Percentiles rank a stretch among this genome's conserved stretches.
Conservation (phyloP, 2,113 vertebrate genomes). For the Plestiodon gilberti region DNA sequence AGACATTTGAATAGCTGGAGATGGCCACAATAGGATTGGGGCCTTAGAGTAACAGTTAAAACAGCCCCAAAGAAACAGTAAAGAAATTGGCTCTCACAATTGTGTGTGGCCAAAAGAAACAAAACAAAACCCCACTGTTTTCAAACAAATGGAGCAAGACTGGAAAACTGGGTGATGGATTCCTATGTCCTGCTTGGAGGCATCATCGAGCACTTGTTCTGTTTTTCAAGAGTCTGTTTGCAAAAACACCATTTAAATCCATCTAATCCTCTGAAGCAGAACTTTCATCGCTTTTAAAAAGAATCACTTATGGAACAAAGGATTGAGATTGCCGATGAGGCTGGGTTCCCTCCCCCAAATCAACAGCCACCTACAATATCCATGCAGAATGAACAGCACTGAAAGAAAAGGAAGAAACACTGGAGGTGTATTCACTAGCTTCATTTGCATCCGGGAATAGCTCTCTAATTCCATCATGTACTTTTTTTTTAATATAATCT, state of each 20-base stretch:
- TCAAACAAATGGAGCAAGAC: constrained; percentile 6
- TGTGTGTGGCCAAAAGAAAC: not conserved
- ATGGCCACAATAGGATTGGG: no score
- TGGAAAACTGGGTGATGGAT: not conserved
- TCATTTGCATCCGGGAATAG: constrained; percentile 23
- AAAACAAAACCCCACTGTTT: not conserved
- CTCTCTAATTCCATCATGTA: constrained; percentile 24
- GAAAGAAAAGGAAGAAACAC: not conserved
- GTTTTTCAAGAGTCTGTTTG: constrained; percentile 19
- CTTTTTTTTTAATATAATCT: constrained; percentile 21
- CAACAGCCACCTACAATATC: not conserved
- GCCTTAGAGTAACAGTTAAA: not conserved
- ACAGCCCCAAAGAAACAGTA: not conserved
- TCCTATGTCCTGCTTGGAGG: not conserved
- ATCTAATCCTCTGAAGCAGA: constrained; percentile 35
- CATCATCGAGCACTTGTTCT: not conserved
- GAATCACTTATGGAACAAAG: constrained; percentile 26
- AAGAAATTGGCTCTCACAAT: not conserved
- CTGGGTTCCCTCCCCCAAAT: constrained; percentile 5
- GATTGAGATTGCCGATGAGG: not conserved
- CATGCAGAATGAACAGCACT: not conserved
- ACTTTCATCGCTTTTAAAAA: constrained; percentile 43
- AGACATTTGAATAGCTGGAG: not conserved
- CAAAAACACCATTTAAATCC: constrained; percentile 32
- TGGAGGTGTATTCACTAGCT: not conserved